Conservation (phyloP, 2,113 vertebrate species). For the Myodes glareolus region DNA sequence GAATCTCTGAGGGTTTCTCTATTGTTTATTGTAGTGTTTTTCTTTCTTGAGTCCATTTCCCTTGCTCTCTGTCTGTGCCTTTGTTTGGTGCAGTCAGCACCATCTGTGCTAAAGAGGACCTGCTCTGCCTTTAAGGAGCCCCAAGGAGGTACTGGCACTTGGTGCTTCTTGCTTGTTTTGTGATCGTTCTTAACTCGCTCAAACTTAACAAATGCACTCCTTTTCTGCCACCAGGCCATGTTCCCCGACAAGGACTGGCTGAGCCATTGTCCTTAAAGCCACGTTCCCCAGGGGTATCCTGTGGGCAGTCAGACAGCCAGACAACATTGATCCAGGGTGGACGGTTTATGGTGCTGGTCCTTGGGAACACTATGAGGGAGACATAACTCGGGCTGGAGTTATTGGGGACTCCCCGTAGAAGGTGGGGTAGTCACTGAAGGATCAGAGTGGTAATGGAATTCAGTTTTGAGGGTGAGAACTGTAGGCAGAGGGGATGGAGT, state of each 20-base stretch:
- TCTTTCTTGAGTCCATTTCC: neutral
- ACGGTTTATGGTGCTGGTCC: neutral
- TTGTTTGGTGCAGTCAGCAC: neutral
- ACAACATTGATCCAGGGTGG: neutral
- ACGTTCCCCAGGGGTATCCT: neutral
- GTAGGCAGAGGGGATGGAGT: neutral
- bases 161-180: neutral
- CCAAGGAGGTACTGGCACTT: neutral
- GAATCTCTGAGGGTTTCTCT: neutral
- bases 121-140: neutral
- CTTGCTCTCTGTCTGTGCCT: neutral
- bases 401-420: neutral
- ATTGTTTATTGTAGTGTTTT: neutral
- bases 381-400: neutral
- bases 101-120: neutral
- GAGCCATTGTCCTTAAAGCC: neutral
- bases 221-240: neutral
- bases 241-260: neutral
- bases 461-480: neutral
- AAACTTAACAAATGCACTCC: neutral
- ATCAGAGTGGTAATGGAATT: neutral
- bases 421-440: neutral
- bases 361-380: neutral
- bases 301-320: neutral
- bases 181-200: neutral